Evolutionary conservation across 2,797 vertebrate species (phyloP), one percentile per base, ranked within the genome.

Genomic region (Nothura maculosa): DNA sequence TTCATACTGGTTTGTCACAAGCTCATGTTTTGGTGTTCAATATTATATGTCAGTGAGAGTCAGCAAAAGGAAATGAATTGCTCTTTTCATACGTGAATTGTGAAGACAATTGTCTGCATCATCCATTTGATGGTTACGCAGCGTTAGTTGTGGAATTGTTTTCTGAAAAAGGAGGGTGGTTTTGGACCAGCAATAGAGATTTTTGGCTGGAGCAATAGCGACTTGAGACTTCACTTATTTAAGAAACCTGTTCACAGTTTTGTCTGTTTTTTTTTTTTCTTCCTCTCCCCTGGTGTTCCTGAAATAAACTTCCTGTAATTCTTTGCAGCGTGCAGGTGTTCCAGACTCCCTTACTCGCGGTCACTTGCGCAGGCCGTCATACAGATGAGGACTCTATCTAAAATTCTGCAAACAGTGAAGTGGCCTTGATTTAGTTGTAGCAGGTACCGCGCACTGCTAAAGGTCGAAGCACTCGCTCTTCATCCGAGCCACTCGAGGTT

Each of bases 231-330:
- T 91, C 42, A 64, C 50, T 95, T 92, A 58, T 19, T 64, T 28
- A 82, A 96, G 93, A 94, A 96, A 96, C 92, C 90, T 96, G 93
- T 94, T 96, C 88, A 94, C 88, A 87, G 85, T 94, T 94, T 94
- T 95, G 68, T 93, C 87, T 91, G n/a, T 88, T 25, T 48, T 48
- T 85, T 43, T 84, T 90, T 90, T 84, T 90, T 82, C 85, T 60
- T 54, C 74, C 83, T 91, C 82, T 85, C 63, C 58, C 78, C 81
- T 90, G 94, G 92, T 73, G 84, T 95, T 96, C 96, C 95, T 95
- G 94, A 95, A 95, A 96, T 96, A 96, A 96, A 96, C 95, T 96
- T 96, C 94, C 95, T 95, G 93, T 93, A 94, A 96, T 95, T 96
- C 95, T 94, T 95, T 85, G 93, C 84, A 89, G 92, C 69, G 75